Evolutionary conservation across 2,797 vertebrate species (phyloP), one percentile per base, ranked within the genome.

Genomic region (Podarcis lilfordi): DNA sequence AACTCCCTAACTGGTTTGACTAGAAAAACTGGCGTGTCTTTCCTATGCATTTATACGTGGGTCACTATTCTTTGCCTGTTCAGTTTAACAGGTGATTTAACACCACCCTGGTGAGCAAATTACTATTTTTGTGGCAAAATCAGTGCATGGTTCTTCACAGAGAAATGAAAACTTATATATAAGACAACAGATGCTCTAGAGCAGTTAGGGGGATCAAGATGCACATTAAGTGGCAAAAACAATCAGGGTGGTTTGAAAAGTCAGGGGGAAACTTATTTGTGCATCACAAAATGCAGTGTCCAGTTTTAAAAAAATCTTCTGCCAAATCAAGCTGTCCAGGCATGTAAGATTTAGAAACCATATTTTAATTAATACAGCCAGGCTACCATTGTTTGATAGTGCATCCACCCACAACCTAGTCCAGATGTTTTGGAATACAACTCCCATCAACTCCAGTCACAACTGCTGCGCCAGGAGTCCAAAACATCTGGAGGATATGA

Each of bases 1-100:
- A 83, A 83, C 72, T 77, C 71, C 25, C 59, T 29, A 45, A 77
- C 80, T 77, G 86, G 80, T 88, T 10, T 5, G 19, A 83, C 86
- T 27, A 21, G 86, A 68, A 13, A 15, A 68, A 27, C 86, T 23
- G 29, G 61, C 23, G 3, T 7, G 11, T 7, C 23, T 29, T 5
- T 77, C 45, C 50, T 55, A 15, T 55, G 13, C 50, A 15, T 55
- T 55, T 55, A 55, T 55, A 55, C 37, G 55, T 69, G 37, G 32
- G 59, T 11, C n/a, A n/a, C 27, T 8, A 21, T 32, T 37, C 71
- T 45, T 25, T 4, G 72, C 23, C 69, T 45, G 37, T 45, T 21
- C 32, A 29, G 32, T 35, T 55, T 55, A 83, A 69, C 19, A 10
- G 80, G 80, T 15, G 43, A 78, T 76, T 71, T 15, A 55, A 50